phyloP scores from a whole-genome alignment of 2,888 invertebrate species.

The Platycheirus rosarum region DNA sequence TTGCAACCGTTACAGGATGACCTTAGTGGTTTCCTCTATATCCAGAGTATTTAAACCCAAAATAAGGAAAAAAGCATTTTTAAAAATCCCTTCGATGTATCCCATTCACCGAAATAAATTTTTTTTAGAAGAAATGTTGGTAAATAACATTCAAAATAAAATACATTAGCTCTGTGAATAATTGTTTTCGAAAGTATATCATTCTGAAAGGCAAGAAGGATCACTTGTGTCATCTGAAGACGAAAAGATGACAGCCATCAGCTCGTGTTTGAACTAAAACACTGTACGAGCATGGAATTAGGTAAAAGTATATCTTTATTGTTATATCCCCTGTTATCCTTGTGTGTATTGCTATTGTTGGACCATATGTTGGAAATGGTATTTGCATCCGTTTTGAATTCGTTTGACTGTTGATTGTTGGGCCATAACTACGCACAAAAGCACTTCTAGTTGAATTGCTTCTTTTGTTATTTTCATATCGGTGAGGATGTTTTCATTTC shows the following conservation, averaged over 20 bases:
- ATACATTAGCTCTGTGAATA: too few species aligned
- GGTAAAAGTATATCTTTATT: too few species aligned
- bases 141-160: too few species aligned
- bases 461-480: not conserved
- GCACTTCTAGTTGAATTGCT: not conserved
- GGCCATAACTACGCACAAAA: not conserved
- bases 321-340: too few species aligned
- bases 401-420: not conserved
- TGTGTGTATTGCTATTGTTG: not conserved
- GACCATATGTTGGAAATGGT: not conserved
- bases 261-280: too few species aligned
- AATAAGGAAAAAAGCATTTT: not conserved
- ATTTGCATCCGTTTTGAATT: not conserved
- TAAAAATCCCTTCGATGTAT: too few species aligned
- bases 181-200: not conserved
- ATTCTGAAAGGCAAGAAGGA: not conserved
- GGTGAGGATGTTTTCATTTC: not conserved
- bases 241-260: not conserved
- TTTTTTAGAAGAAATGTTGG: not conserved
- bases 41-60: too few species aligned
- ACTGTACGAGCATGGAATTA: too few species aligned
- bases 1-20: conserved; percentile 17
- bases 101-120: not conserved
- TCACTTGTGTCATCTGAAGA: not conserved
- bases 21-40: conserved; percentile 3